Evolutionary conservation across 2,113 vertebrate species (phyloP).

Genomic region (Arothron firmamentum): DNA sequence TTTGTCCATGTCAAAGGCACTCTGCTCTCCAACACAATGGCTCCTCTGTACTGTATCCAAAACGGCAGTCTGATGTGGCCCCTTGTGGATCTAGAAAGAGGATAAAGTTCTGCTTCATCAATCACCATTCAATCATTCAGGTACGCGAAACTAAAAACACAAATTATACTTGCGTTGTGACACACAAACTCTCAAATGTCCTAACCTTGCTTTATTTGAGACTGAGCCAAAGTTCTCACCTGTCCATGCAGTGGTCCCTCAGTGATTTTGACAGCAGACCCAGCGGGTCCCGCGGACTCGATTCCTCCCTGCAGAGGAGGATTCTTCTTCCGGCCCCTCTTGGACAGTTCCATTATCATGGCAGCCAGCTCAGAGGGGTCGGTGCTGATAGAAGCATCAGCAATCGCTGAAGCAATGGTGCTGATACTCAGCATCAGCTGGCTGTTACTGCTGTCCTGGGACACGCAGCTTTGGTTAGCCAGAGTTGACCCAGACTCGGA

Average conservation of each 20-base stretch:
- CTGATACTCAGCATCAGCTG: slow-evolving; percentile 86
- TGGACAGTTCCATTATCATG: slow-evolving; percentile 88
- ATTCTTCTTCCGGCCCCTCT: slow-evolving; percentile 67
- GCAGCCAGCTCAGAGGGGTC: slow-evolving; percentile 89
- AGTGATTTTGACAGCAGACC: background rate
- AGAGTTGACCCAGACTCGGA: slow-evolving; percentile 29
- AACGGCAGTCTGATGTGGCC: slow-evolving; percentile 35
- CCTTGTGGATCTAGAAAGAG: slow-evolving; percentile 1
- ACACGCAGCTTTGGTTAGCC: slow-evolving; percentile 29
- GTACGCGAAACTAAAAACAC: too few relatives aligned
- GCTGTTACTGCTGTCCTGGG: slow-evolving; percentile 45
- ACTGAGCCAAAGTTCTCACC: slow-evolving; percentile 26
- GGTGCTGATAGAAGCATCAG: slow-evolving; percentile 84
- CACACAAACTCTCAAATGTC: background rate
- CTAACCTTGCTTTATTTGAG: too few relatives aligned
- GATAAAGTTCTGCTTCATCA: background rate
- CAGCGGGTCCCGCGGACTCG: background rate
- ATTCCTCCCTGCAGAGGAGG: background rate
- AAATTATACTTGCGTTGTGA: background rate
- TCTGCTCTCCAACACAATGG: slow-evolving; percentile 53
- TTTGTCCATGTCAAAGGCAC: slow-evolving; percentile 85
- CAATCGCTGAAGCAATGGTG: slow-evolving; percentile 90
- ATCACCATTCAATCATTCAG: background rate
- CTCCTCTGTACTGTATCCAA: slow-evolving; percentile 67
- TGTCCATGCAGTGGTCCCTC: slow-evolving; percentile 16